Percentiles rank a stretch among this genome's conserved stretches.
Conservation (phyloP, 92 coral and sea anemone species). For the Nematostella vectensis region DNA sequence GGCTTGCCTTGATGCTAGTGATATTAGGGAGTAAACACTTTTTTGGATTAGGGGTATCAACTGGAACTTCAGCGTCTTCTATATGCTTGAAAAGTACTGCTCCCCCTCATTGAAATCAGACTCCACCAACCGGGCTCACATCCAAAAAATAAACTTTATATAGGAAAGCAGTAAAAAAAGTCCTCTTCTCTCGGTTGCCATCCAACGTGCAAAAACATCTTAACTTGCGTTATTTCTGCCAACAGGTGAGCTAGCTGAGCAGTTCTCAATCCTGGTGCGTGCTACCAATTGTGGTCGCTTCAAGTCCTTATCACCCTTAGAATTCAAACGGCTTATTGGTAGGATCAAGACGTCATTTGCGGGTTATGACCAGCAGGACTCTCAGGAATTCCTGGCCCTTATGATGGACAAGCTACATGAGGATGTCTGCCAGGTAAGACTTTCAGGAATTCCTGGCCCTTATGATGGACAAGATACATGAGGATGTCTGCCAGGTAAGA, state of each 20-base stretch:
- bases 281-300: constrained; percentile 74
- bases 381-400: constrained; percentile 87
- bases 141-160: too few species aligned
- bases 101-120: too few species aligned
- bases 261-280: constrained; percentile 67
- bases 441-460: too few species aligned
- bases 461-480: not conserved
- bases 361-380: constrained; percentile 90
- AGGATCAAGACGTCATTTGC: constrained; percentile 72
- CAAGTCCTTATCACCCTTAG: constrained; percentile 69
- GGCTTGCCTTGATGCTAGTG: too few species aligned
- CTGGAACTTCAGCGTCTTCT: too few species aligned
- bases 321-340: constrained; percentile 81
- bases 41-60: too few species aligned
- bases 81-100: too few species aligned
- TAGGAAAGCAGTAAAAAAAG: not conserved
- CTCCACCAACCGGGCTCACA: not conserved
- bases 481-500: too few species aligned
- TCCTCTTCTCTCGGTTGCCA: too few species aligned
- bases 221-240: too few species aligned
- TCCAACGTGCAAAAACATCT: too few species aligned
- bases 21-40: too few species aligned
- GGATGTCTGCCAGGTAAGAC: constrained; percentile 82
- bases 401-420: constrained; percentile 88
- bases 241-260: constrained; percentile 79